A percentile compares a stretch with the other conserved stretches of the same genome.
phyloP scores from a whole-genome alignment of 2,797 vertebrate genomes.

The Diceros bicornis region DNA sequence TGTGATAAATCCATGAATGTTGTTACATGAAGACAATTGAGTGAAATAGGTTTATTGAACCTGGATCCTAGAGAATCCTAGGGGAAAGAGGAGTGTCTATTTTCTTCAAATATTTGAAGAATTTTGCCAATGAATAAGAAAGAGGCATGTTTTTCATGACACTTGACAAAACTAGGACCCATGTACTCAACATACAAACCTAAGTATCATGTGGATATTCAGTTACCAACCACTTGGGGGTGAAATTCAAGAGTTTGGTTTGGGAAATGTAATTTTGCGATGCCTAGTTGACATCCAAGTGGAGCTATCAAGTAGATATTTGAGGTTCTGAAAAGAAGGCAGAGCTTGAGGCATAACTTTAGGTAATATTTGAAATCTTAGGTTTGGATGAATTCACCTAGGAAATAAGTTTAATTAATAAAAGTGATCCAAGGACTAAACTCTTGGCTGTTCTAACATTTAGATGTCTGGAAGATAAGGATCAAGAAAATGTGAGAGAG shows the following conservation, averaged over 20 bases:
- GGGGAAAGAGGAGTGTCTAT: background rate
- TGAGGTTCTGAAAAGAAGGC: background rate
- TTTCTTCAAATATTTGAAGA: slow-evolving; percentile 41
- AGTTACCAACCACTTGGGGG: background rate
- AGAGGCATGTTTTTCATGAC: background rate
- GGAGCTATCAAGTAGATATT: background rate
- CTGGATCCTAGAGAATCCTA: background rate
- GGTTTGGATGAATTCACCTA: background rate
- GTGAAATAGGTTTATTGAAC: background rate
- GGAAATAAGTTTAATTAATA: background rate
- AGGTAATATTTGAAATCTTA: slow-evolving; percentile 37
- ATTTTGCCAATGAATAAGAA: background rate
- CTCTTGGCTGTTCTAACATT: background rate
- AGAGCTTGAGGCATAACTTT: background rate
- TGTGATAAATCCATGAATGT: background rate
- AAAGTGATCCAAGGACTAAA: background rate
- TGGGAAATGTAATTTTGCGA: background rate
- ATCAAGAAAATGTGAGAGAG: background rate
- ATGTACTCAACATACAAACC: background rate
- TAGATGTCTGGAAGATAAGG: background rate
- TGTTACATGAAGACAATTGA: background rate
- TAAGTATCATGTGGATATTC: background rate
- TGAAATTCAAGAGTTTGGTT: slow-evolving; percentile 32
- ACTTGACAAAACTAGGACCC: background rate
- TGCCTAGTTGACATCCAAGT: background rate